Percentiles rank a stretch among this genome's conserved stretches.
Conservation (phyloP, 1,140 invertebrate genomes). For the Zaprionus ghesquierei region DNA sequence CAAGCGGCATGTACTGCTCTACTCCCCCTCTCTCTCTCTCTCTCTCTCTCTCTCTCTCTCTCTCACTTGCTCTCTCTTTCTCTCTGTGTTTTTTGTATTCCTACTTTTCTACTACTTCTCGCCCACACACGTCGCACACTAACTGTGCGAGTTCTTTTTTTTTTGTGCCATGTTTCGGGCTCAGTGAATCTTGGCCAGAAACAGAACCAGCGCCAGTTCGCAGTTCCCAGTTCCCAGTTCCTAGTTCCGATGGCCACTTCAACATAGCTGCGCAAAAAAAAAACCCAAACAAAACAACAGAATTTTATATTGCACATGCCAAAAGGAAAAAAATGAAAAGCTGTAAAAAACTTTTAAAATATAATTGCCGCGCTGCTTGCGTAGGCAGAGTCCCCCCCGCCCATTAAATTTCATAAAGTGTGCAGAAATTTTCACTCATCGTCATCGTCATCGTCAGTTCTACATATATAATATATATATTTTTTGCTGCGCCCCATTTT, state of each 20-base stretch:
- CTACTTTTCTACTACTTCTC: neutral
- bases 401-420: constrained; percentile 72
- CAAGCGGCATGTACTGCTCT: constrained; percentile 43
- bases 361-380: constrained; percentile 72
- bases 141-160: constrained; percentile 36
- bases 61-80: neutral
- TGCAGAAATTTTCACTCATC: constrained; percentile 27
- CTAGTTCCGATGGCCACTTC: constrained; percentile 20
- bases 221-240: no score
- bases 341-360: constrained; percentile 68
- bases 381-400: constrained; percentile 24
- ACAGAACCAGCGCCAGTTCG: constrained; percentile 32
- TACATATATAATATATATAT: constrained; percentile 7
- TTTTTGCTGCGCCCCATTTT: constrained; percentile 15
- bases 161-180: constrained; percentile 52
- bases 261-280: constrained; percentile 11
- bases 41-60: neutral
- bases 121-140: constrained; percentile 15
- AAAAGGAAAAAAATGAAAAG: constrained; percentile 32
- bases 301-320: constrained; percentile 6
- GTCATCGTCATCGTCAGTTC: neutral
- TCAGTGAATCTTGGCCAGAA: constrained; percentile 59
- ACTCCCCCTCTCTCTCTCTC: neutral
- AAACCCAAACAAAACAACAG: constrained; percentile 5
- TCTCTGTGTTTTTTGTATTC: constrained; percentile 14